Evolutionary conservation across 2,113 vertebrate genomes (phyloP), one percentile per base, ranked within the genome.

Genomic region (Scatophagus argus): DNA sequence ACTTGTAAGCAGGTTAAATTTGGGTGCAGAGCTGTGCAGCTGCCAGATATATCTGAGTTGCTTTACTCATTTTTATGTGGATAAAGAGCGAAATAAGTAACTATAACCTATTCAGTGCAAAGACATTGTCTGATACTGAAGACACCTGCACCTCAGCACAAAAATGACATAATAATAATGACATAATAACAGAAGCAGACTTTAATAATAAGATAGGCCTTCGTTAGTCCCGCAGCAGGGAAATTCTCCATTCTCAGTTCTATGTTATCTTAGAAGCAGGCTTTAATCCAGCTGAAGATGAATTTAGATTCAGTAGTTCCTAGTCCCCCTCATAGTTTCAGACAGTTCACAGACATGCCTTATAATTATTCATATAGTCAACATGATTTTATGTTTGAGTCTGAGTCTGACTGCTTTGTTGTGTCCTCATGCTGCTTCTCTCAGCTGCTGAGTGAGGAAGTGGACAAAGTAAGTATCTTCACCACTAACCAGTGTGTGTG

Each of bases 371-470:
- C 41, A 31, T 25, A 29, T 1, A 36, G 34, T 38, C 13, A 72
- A 29, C 6, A 54, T 36, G 1, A 21, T 31, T 4, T 39, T 11
- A 29, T 46, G 6, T 74, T n/a, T 67, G 34, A 51, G 25, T 46
- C 14, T 38, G 6, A 39, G 16, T 94, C 92, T 93, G 91, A 86
- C 59, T 89, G 36, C n/a, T 51, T 63, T 38, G 52, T 88, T 88
- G 91, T 93, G 85, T 91, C 89, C 85, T 91, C 88, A 76, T 91
- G 91, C 93, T 94, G 92, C 88, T 23, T 93, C 25, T 55, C 49
- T 60, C 95, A 99, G 98, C 97, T 99, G 68, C 97, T 98, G 95
- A 98, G 93, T 78, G 98, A 99, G 88, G 98, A 99, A 89, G 96
- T 97, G 90, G 96, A 98, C 92, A 99, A 98, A 93, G 98, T 99